Evolutionary conservation across 2,113 vertebrate genomes (phyloP), one percentile per base, ranked within the genome.

Genomic region (Nesoenas mayeri): DNA sequence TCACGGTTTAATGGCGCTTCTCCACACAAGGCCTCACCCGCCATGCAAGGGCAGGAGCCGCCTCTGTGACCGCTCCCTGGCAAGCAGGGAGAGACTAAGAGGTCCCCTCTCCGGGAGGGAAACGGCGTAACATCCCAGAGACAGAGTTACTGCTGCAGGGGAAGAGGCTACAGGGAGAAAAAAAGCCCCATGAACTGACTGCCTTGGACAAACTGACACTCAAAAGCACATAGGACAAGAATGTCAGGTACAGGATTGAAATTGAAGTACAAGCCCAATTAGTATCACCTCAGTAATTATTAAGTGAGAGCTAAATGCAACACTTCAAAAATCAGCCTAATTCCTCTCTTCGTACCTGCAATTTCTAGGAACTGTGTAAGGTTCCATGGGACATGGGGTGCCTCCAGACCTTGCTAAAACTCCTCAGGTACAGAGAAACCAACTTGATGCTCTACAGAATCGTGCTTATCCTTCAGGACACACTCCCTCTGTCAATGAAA

Each of bases 101-200:
- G 53, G 26, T 11, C 21, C 8, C 28, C 18, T 0, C 32, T 5
- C 32, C 1, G 17, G 16, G 26, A 3, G 22, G 17, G 8, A 58
- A 26, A 7, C 1, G 19, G 47, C 5, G 0, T 4, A 15, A 60
- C 25, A 9, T 2, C 11, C 48, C 2, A 5, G 40, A 25, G 40
- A 3, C 0, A 15, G 36, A 11, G 42, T 5, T 32, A 13, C 8
- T 11, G n/a, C 47, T 19, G 32, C 61, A 8, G 47, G 31, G 53
- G 6, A 32, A 8, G 31, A 3, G 18, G 15, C 4, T 1, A 5
- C 0, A 11, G 6, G 10, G 20, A 56, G 19, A 44, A 40, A 40
- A 19, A 57, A 24, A 34, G 21, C 3, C 32, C 4, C 0, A 3
- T 1, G 28, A 38, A 44, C 5, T 0, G 2, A 7, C 4, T 22